Evolutionary conservation across 2,888 invertebrate genomes (phyloP).

Genomic region (Phaonia tiefii): DNA sequence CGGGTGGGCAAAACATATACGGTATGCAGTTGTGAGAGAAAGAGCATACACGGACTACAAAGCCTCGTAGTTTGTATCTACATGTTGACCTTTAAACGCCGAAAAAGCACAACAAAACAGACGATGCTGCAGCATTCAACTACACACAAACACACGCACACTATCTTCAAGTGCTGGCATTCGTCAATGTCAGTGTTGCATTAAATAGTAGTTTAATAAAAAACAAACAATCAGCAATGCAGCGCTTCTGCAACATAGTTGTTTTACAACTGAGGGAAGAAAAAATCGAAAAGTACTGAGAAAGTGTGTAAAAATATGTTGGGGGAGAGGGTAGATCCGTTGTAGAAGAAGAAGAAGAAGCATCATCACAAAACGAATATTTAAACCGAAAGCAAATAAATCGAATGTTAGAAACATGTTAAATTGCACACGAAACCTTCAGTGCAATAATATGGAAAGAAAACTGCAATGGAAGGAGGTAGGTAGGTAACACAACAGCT

Average conservation of each 20-base stretch:
- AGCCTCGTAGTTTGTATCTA: conserved; percentile 47
- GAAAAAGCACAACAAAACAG: conserved; percentile 23
- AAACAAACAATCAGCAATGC: conserved; percentile 58
- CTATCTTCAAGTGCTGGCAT: conserved; percentile 66
- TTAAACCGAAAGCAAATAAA: conserved; percentile 50
- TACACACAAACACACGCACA: background rate
- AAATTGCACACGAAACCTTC: conserved; percentile 53
- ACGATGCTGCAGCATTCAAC: background rate
- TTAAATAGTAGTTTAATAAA: conserved; percentile 55
- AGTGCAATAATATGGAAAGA: background rate
- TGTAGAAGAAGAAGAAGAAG: conserved; percentile 43
- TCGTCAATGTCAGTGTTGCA: conserved; percentile 74
- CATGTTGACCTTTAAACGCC: conserved; percentile 59
- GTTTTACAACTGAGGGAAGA: conserved; percentile 38
- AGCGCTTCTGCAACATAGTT: conserved; percentile 41
- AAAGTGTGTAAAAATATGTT: conserved; percentile 1
- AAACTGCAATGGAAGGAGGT: too few species aligned
- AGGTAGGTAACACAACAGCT: too few species aligned
- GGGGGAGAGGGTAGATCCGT: conserved; percentile 12
- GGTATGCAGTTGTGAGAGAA: background rate
- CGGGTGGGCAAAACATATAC: conserved; percentile 5
- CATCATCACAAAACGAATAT: conserved; percentile 39
- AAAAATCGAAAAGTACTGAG: background rate
- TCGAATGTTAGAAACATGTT: conserved; percentile 49
- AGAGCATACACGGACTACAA: background rate